A percentile compares a stretch with the other conserved stretches of the same genome.
Conservation (phyloP, 1,140 invertebrate species). For the Melipona quadrifasciata region DNA sequence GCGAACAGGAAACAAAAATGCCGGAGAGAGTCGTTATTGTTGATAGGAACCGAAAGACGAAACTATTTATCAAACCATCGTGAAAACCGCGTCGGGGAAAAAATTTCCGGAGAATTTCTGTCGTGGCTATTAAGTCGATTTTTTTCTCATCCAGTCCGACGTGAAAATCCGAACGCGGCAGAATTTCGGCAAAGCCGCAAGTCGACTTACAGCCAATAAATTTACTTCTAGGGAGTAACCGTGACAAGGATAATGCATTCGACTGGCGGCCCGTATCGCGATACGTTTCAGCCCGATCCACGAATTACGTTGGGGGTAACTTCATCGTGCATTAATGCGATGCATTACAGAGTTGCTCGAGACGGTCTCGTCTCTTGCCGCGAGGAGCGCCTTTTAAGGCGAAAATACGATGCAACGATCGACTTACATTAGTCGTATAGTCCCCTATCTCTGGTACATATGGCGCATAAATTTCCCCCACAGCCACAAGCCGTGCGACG, state of each 20-base stretch:
- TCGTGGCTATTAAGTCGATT: not conserved
- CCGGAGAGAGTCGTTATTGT: not conserved
- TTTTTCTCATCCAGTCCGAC: not conserved
- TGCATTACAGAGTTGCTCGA: slow-evolving; percentile 2
- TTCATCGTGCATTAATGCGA: slow-evolving; percentile 55
- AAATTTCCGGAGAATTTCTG: not conserved
- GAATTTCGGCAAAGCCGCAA: not conserved
- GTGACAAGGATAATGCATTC: slow-evolving; percentile 22
- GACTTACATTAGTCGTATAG: slow-evolving; percentile 56
- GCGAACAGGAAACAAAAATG: not conserved
- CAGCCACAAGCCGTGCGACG: not conserved
- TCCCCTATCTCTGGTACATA: slow-evolving; percentile 13
- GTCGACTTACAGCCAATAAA: slow-evolving; percentile 2
- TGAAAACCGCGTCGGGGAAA: not conserved
- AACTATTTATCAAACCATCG: not conserved
- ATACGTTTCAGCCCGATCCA: slow-evolving; percentile 8
- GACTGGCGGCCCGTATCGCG: not conserved
- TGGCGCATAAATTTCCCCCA: slow-evolving; percentile 52
- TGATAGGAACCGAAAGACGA: not conserved
- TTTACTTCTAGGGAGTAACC: not conserved
- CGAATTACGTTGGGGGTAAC: slow-evolving; percentile 18
- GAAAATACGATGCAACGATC: slow-evolving; percentile 60
- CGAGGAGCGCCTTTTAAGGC: slow-evolving; percentile 55
- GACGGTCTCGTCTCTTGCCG: slow-evolving; percentile 15
- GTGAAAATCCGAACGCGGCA: not conserved